These are phyloP conservation scores for Helogale parvula DNA, from an alignment of 2,113 vertebrate species.

Conservation along the genomic window DNA sequence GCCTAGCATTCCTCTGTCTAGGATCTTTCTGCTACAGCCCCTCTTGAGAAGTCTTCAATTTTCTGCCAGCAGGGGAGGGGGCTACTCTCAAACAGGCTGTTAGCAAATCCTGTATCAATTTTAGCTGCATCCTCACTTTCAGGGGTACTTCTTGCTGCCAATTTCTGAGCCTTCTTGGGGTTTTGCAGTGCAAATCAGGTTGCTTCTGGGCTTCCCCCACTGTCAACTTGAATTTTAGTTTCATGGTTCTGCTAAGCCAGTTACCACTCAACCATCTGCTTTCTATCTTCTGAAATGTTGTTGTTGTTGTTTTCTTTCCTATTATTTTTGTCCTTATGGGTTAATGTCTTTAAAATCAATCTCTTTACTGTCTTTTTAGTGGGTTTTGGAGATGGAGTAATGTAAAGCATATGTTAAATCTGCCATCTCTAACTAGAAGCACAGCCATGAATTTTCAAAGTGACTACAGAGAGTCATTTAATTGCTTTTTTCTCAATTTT, in stretches of 20 bases:
- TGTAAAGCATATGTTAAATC: slow-evolving; percentile 69
- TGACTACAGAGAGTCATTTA: slow-evolving; percentile 43
- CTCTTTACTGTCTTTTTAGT: slow-evolving; percentile 72
- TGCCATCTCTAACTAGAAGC: slow-evolving; percentile 63
- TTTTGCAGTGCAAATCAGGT: neutral
- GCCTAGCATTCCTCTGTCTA: neutral
- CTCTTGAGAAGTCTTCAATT: neutral
- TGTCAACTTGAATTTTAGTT: slow-evolving; percentile 59
- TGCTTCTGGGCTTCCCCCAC: slow-evolving; percentile 15
- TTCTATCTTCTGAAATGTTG: slow-evolving; percentile 58
- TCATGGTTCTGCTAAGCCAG: neutral
- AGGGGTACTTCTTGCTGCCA: neutral
- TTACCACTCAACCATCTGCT: slow-evolving; percentile 64
- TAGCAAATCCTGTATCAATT: neutral
- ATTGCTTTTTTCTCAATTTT: slow-evolving; percentile 49
- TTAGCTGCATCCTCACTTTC: neutral
- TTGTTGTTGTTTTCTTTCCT: slow-evolving; percentile 66
- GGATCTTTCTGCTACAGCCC: neutral
- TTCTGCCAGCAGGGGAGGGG: neutral
- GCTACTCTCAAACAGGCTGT: neutral
- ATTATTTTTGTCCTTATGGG: slow-evolving; percentile 58
- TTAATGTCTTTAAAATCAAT: slow-evolving; percentile 66
- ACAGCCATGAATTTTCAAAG: slow-evolving; percentile 66
- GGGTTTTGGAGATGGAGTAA: slow-evolving; percentile 51
- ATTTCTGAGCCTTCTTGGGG: neutral